Evolutionary conservation across 2,797 vertebrate species (phyloP), one percentile per base, ranked within the genome.

Genomic region (Pipistrellus kuhlii): DNA sequence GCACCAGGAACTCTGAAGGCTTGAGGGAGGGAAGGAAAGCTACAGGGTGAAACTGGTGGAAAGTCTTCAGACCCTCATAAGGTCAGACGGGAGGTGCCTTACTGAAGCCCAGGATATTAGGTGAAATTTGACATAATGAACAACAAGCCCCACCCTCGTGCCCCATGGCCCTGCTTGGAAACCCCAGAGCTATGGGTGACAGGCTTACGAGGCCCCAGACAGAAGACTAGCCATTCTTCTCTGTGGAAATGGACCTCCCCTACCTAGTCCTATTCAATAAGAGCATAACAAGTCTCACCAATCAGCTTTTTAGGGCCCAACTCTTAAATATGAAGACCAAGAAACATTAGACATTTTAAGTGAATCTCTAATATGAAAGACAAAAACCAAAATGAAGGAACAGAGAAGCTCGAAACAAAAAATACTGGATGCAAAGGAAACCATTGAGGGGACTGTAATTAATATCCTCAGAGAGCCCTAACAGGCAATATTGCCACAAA

Each of bases 291-390:
- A 92, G 59, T 64, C 38, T 51, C 53, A 92, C 23, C 71, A 25
- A 84, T 71, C 32, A 87, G 64, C 32, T 87, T 62, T 71, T 46
- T 62, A 75, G 51, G 53, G 17, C 18, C 64, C 53, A 94, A 76
- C 14, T 55, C 62, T 64, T 41, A 94, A 78, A 86, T 10, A 71
- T 27, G 23, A 91, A 91, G 25, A 92, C 51, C 66, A 75, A 88
- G 57, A 90, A 94, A 93, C 32, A 72, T 71, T 20, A 38, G 48
- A 90, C 66, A 75, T 83, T 85, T 75, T 81, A 72, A 72, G 20
- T 75, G 51, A 68, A 10, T 41, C 48, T 88, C 32, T 30, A 77
- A 94, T 12, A 46, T 69, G 44, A 92, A 95, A 92, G 64, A 76
- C 32, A 86, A 27, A 90, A 5, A 44, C 11, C 4, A 85, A 87